These are phyloP conservation scores for Pandion haliaetus DNA, from an alignment of 2,113 vertebrate species.

Conservation along the genomic window DNA sequence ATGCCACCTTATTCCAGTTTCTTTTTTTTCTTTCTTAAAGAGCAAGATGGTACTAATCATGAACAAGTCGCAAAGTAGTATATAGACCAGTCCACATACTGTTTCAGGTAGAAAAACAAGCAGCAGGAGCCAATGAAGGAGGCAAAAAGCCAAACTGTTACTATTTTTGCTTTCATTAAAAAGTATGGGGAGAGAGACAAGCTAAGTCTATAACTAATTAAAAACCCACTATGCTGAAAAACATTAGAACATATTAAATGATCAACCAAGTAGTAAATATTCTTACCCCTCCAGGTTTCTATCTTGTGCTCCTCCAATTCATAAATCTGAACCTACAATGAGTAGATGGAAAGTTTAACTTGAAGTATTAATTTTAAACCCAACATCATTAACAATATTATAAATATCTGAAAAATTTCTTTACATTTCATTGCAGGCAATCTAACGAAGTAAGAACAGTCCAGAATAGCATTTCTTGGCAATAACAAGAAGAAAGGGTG, in stretches of 20 bases:
- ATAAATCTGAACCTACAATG: constrained; percentile 94
- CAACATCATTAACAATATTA: neutral
- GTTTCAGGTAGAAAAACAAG: neutral
- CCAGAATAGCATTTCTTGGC: neutral
- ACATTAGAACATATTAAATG: neutral
- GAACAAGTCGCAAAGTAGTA: accelerated
- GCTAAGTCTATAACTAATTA: neutral
- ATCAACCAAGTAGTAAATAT: neutral
- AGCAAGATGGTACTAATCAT: neutral
- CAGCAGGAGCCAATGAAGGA: neutral
- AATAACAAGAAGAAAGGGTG: neutral
- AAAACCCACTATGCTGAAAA: neutral
- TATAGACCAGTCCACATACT: neutral
- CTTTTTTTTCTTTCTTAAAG: neutral
- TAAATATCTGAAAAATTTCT: neutral
- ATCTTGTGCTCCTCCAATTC: constrained; percentile 98
- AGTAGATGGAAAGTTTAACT: neutral
- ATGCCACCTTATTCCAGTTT: neutral
- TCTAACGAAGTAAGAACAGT: neutral
- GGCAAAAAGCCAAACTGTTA: neutral
- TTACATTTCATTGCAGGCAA: neutral
- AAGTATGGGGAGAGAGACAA: neutral
- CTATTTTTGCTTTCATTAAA: neutral
- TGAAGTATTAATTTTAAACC: neutral
- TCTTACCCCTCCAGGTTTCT: constrained; percentile 94